Evolutionary conservation across 2,797 vertebrate genomes (phyloP).

Genomic region (Megalops cyprinoides): DNA sequence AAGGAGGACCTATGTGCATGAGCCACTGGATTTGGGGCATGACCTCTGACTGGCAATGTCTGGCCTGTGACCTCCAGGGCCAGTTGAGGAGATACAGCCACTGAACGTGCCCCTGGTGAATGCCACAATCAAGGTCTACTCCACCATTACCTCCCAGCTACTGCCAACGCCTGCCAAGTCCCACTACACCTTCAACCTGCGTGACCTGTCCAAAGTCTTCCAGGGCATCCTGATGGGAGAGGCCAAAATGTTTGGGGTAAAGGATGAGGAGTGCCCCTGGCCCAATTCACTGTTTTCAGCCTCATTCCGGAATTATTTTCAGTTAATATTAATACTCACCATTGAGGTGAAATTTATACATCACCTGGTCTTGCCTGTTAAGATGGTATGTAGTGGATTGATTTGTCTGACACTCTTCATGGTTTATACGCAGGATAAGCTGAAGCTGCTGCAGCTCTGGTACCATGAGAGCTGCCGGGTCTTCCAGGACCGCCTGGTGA

Average conservation of each 20-base stretch:
- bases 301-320: no score
- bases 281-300: no score
- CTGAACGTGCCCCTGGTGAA: conserved; percentile 78
- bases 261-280: no score
- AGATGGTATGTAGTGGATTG: no score
- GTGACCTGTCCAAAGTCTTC: conserved; percentile 93
- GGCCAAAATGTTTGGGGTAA: conserved; percentile 75
- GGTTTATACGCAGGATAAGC: conserved; percentile 56
- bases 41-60: not conserved
- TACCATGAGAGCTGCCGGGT: conserved; percentile 90
- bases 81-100: conserved; percentile 65
- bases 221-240: conserved; percentile 92
- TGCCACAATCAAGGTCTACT: conserved; percentile 80
- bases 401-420: no score
- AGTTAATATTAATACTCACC: no score
- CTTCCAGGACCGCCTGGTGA: conserved; percentile 88
- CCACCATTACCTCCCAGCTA: conserved; percentile 85
- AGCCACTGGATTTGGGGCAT: not conserved
- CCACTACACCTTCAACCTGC: conserved; percentile 92
- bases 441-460: conserved; percentile 84
- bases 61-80: conserved; percentile 48
- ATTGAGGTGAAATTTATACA: no score
- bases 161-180: conserved; percentile 93
- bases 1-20: no score
- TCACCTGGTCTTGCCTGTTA: no score